Evolutionary conservation across 2,888 invertebrate species (phyloP).

Genomic region (Aricia artaxerxes): DNA sequence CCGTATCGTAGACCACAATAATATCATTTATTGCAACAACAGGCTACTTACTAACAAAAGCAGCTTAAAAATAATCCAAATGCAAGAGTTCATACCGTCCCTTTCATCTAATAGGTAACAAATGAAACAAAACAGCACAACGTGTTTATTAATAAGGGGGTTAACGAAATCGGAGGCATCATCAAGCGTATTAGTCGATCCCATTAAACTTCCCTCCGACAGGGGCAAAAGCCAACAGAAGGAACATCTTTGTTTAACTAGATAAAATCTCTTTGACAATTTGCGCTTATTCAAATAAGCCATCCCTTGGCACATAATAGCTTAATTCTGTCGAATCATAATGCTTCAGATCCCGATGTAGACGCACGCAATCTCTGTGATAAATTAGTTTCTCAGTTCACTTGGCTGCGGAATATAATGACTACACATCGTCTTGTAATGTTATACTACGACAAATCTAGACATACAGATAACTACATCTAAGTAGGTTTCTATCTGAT

Average conservation of each 20-base stretch:
- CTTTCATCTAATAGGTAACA: slow-evolving; percentile 36
- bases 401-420: slow-evolving; percentile 35
- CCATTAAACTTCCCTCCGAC: slow-evolving; percentile 69
- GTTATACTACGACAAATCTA: slow-evolving; percentile 27
- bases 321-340: slow-evolving; percentile 65
- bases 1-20: not conserved
- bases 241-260: slow-evolving; percentile 75
- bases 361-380: slow-evolving; percentile 35
- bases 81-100: slow-evolving; percentile 46
- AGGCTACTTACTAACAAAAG: slow-evolving; percentile 52
- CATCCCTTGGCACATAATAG: slow-evolving; percentile 71
- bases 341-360: slow-evolving; percentile 41
- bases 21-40: slow-evolving; percentile 28
- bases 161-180: slow-evolving; percentile 67
- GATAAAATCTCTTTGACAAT: slow-evolving; percentile 81
- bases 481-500: not conserved
- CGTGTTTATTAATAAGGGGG: slow-evolving; percentile 70
- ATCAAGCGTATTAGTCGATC: slow-evolving; percentile 77
- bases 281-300: slow-evolving; percentile 78
- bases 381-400: slow-evolving; percentile 44
- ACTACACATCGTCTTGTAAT: slow-evolving; percentile 27
- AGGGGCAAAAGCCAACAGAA: slow-evolving; percentile 75
- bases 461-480: not conserved
- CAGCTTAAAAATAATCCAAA: slow-evolving; percentile 60
- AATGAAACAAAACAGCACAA: slow-evolving; percentile 51